Base-by-base conservation (phyloP, 2,888 invertebrate species). In the Tridacna crocea region DNA sequence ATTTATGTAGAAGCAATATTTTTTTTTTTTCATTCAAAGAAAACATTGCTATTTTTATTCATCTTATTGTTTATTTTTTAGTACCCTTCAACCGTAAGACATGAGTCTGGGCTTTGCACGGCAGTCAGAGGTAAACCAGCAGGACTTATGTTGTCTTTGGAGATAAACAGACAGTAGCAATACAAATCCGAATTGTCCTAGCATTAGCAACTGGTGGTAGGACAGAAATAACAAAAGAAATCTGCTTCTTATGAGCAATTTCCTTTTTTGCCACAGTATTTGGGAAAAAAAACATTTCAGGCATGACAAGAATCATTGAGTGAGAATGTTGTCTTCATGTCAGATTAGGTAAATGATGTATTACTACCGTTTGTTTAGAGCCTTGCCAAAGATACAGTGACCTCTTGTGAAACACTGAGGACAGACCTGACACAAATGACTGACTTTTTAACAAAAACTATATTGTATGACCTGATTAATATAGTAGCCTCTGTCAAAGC, bases 111-210 rank as follows among this genome's bases (percentile, higher is more conserved):
- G 70, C 70, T 51, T 70, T 51, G 70, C 51, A 51, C 70, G 19
- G 70, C 70, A 13, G 70, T 70, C 70, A 70, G 70, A 70, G 70
- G 70, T 70, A 70, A 66, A 70, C 70, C 70, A 51, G 70, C 70
- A 46, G 51, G 70, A 70, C 70, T 51, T 6, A 24, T 12, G 26
- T 70, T 24, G 22, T 70, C 70, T 24, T 70, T 70, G 48, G 6
- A 46, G n/a, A 24, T 70, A 51, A 51, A 47, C 13, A 22, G 51
- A 70, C n/a, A 70, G 51, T 48, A 70, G 68, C 47, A 68, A 68
- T 24, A 19, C 46, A 46, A 11, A 36, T 8, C 36, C 8, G 36
- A 36, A 36, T 36, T 36, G 36, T 36, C 36, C 36, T 36, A 36
- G 36, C 36, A 36, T 36, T 36, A 8, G 36, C 36, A 36, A 36